Evolutionary conservation across 2,888 invertebrate genomes (phyloP), one percentile per base, ranked within the genome.

Genomic region (Plagiodera versicolora): DNA sequence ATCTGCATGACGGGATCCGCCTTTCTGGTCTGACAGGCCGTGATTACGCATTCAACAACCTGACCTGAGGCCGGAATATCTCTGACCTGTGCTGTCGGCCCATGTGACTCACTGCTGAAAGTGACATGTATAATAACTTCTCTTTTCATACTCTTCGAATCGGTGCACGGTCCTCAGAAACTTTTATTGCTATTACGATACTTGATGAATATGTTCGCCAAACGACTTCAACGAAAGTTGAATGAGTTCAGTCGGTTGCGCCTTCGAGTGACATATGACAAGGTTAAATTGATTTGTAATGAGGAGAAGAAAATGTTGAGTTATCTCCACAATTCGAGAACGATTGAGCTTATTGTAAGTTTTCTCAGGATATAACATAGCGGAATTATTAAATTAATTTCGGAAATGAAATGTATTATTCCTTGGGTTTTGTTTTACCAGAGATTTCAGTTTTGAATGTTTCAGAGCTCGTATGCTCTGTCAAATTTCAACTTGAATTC

Each of bases 1-100:
- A 79, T 80, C 78, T 77, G 75, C 74, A 77, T 79, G 79, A 78
- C 77, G 74, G 76, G 75, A 75, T 72, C 77, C 74, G 76, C 75
- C 78, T 76, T 77, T 76, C 75, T 76, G 76, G 74, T 68, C 77
- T 80, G 80, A 79, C 80, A 80, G 79, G 70, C 76, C 75, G 78
- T 80, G 79, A 80, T 80, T 80, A 80, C 75, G 75, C 74, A 77
- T 78, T 78, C 76, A 77, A 77, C 76, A 78, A 76, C 76, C 75
- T 75, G 76, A 76, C 76, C 78, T 72, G 74, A 74, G 73, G 72
- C 72, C 74, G 75, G 75, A 74, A 74, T 74, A 69, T 63, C 66
- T 61, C 58, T 64, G 64, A 61, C 61, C 63, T 60, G 46, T 24
- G 58, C 35, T 52, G 68, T 58, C 69, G 71, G 67, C 51, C 73